Conservation (phyloP, 2,113 vertebrate species). For the Neodon shergylaensis region DNA sequence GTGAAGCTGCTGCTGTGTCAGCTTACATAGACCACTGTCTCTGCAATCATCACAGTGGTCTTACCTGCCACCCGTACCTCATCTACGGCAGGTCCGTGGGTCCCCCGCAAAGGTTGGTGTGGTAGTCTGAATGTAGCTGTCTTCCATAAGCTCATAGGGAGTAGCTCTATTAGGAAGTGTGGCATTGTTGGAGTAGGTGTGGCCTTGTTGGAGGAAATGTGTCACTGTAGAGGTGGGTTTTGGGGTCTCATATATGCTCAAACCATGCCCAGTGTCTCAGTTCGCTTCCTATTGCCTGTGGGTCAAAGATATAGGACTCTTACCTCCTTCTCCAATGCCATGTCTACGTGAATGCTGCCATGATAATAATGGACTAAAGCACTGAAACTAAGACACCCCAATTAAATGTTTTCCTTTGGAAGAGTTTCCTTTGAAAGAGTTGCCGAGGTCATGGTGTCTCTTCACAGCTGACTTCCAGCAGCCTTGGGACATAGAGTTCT, state of each 20-base stretch:
- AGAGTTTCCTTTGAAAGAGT: background rate
- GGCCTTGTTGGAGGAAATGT: background rate
- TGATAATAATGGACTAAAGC: background rate
- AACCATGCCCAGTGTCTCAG: background rate
- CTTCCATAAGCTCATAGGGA: background rate
- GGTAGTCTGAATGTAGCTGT: background rate
- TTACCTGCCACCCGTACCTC: background rate
- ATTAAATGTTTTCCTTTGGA: background rate
- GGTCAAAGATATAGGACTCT: background rate
- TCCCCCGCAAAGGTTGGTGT: background rate
- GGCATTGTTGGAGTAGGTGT: background rate
- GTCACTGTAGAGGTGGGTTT: background rate
- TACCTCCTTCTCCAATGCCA: background rate
- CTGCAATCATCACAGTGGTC: background rate
- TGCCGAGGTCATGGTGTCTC: background rate
- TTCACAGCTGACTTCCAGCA: background rate
- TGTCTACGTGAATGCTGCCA: background rate
- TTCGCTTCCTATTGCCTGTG: background rate
- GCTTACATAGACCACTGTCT: fast-evolving
- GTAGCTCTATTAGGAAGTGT: background rate
- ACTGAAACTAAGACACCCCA: background rate
- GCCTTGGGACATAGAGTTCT: background rate
- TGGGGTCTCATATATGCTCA: background rate
- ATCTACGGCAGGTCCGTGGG: background rate
- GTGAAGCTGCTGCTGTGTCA: too few relatives aligned